phyloP scores from a whole-genome alignment of 2,888 invertebrate genomes.

The Lycia hirtaria region DNA sequence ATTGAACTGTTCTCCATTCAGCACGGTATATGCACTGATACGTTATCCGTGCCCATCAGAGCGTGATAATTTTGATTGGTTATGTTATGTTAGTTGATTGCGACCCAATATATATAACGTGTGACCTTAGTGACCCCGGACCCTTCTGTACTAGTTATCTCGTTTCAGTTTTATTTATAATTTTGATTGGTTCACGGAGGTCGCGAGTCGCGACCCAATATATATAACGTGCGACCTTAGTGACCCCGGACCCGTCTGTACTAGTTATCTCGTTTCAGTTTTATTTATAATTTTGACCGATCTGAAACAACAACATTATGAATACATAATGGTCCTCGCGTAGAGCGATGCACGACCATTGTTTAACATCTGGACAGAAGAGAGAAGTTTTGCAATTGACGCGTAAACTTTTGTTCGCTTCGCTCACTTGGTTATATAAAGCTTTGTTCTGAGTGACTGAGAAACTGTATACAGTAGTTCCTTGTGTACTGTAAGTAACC shows the following conservation, averaged over 20 bases:
- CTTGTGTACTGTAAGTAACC: too few relatives aligned
- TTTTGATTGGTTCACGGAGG: constrained; percentile 29
- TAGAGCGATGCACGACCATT: too few relatives aligned
- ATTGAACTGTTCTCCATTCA: not conserved
- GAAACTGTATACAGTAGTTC: too few relatives aligned
- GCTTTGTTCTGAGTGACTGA: too few relatives aligned
- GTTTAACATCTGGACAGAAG: too few relatives aligned
- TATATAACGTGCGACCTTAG: constrained; percentile 34
- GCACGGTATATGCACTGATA: not conserved
- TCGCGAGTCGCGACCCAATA: constrained; percentile 24
- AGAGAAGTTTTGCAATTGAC: too few relatives aligned
- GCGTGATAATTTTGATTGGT: constrained; percentile 34
- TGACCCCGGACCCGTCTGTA: constrained; percentile 34
- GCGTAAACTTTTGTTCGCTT: too few relatives aligned
- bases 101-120: constrained; percentile 25
- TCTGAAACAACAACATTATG: constrained; percentile 48
- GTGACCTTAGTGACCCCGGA: constrained; percentile 38
- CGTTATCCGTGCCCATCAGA: constrained; percentile 7
- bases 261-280: constrained; percentile 26
- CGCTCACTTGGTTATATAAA: too few relatives aligned
- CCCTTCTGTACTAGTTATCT: constrained; percentile 26
- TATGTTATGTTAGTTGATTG: too few relatives aligned
- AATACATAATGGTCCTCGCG: too few relatives aligned
- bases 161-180: too few relatives aligned
- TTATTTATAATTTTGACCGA: constrained; percentile 36